Evolutionary conservation across 2,888 invertebrate species (phyloP), one percentile per base, ranked within the genome.

Genomic region (Dermolepida albohirtum): DNA sequence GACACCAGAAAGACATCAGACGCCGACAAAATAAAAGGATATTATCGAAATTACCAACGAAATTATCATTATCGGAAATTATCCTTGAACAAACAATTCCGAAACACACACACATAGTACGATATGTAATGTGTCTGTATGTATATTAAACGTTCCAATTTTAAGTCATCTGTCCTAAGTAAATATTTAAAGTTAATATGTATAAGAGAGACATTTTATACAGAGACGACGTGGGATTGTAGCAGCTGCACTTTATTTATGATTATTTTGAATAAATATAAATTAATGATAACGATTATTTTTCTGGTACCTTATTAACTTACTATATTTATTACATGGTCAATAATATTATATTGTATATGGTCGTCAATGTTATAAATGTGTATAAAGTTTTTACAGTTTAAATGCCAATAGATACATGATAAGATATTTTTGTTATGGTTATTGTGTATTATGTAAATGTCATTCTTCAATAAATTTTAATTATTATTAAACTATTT

Each of bases 181-280:
- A 70, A 73, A 73, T 73, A 73, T 73, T 73, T 67, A 67, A 55
- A 70, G 66, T 69, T 64, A 70, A 69, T 64, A 64, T 64, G 34
- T 59, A 57, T 8, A 29, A 59, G 59, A 54, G 51, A 64, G 69
- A 70, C 66, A 69, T 47, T 66, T 55, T 54, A 17, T 40, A 54
- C 40, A 11, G 40, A 54, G 54, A 54, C 54, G 64, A 57, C 70
- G 70, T 73, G 68, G 59, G 71, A 71, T 66, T 69, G 49, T 62
- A 69, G 71, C 74, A 74, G 74, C 74, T 74, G 74, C 72, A 70
- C 71, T 67, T 71, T 71, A 70, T 65, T 71, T 67, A 70, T 64
- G 65, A 67, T 62, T 62, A 68, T 55, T 68, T 72, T 71, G 68
- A 72, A 73, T 67, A 73, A 71, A 72, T 71, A 72, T 67, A 70